These are phyloP conservation scores for Tinamus major DNA, from an alignment of 2,797 vertebrate species.

Conservation along the genomic window DNA sequence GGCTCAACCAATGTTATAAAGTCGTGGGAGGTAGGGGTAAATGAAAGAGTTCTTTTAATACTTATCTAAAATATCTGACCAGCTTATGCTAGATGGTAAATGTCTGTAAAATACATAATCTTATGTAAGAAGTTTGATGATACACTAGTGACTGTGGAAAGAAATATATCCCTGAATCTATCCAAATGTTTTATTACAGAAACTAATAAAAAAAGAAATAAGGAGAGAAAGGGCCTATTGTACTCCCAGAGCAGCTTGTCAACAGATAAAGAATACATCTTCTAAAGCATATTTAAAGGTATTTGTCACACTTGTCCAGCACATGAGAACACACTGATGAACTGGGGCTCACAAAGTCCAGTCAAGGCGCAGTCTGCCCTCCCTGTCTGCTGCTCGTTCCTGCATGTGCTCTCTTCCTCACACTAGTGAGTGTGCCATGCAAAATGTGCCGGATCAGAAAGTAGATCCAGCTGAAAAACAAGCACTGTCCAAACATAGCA, in stretches of 20 bases:
- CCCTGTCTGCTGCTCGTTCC: not conserved
- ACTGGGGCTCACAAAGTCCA: not conserved
- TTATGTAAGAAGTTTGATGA: not conserved
- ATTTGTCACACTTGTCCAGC: not conserved
- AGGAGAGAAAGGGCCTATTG: not conserved
- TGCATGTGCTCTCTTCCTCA: not conserved
- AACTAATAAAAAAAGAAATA: not conserved
- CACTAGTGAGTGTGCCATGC: not conserved
- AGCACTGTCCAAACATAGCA: not conserved
- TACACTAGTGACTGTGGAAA: not conserved
- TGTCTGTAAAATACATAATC: not conserved
- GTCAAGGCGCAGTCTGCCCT: not conserved
- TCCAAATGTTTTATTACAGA: not conserved
- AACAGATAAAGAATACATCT: not conserved
- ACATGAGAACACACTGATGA: accelerated
- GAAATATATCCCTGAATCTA: not conserved
- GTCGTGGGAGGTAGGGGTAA: not conserved
- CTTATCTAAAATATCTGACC: no score
- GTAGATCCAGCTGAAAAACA: not conserved
- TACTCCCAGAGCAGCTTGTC: not conserved
- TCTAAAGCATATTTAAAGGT: not conserved
- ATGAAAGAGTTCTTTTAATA: not conserved
- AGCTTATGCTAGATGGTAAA: not conserved
- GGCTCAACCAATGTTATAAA: not conserved
- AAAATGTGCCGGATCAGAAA: not conserved